phyloP scores from a whole-genome alignment of 2,113 vertebrate species.

The Apus apus region DNA sequence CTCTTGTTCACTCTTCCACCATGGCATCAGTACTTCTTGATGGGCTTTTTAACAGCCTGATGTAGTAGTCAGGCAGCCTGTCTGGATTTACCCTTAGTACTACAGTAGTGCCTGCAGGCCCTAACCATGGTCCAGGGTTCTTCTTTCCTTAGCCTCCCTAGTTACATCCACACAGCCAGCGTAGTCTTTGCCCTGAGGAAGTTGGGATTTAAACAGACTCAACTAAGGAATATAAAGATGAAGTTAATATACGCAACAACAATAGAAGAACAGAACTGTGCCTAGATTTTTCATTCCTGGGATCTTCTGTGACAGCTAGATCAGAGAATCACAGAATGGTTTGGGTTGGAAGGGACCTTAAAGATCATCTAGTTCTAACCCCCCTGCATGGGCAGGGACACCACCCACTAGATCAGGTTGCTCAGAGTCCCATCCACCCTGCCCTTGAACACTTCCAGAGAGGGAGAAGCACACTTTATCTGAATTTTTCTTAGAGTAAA shows the following conservation, averaged over 20 bases:
- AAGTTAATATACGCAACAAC: background rate
- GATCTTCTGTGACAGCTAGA: background rate
- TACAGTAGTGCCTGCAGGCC: background rate
- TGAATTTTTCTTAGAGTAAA: background rate
- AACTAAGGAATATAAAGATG: background rate
- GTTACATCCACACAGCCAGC: too few species aligned
- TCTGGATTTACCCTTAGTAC: background rate
- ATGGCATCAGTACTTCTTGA: background rate
- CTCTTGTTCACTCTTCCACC: background rate
- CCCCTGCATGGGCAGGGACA: too few species aligned
- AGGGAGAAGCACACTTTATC: background rate
- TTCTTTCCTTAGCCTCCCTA: background rate
- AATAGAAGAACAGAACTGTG: background rate
- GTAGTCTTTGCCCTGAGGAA: background rate
- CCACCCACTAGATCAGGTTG: too few species aligned
- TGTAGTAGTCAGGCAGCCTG: background rate
- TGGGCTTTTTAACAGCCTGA: background rate
- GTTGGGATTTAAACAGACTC: background rate
- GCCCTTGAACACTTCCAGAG: too few species aligned
- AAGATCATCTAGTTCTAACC: too few species aligned
- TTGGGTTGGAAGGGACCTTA: too few species aligned
- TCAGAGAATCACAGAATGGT: background rate
- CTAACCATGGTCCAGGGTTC: background rate
- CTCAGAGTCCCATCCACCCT: too few species aligned
- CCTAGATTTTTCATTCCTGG: accelerated